Base-by-base conservation (phyloP, 2,797 vertebrate genomes). In the Lithobates pipiens region DNA sequence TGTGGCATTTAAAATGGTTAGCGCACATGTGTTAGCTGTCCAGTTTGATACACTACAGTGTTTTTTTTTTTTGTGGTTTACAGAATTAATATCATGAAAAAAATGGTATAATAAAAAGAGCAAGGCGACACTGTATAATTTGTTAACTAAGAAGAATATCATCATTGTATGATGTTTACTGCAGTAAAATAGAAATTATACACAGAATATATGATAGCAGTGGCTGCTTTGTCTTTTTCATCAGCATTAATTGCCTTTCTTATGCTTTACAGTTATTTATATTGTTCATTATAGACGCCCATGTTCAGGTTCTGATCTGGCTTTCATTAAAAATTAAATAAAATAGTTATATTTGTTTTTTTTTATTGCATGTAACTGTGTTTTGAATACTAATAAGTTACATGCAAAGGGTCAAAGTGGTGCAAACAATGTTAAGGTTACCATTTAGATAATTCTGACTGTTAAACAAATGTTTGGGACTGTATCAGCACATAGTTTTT, bases 341-440 rank as follows among this genome's bases (percentile, higher is more conserved):
- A 85, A 85, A 69, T 79, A 87, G 73, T 71, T 67, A 83, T 77
- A 68, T 74, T 32, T 78, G 29, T 81, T 72, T 81, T 81, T 7
- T 34, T 36, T 36, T 68, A 44, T 25, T 34, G 77, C 21, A 72
- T 34, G 34, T 18, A 0, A 29, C 57, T 81, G 50, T 81, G 79
- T 81, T 25, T 63, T 18, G 10, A 25, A 39, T 81, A 61, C 23
- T 65, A 65, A 54, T 5, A 54, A 5, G 4, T 4, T 54, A 54
- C 5, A 18, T 54, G 3, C 15, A 54, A 54, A 54, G 16, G 16
- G 16, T 54, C 16, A 18, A 54, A 54, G 50, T 54, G 16, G 16
- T 54, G 16, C 15, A 16, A 54, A 54, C 50, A 16, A 54, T 18
- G 16, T 54, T 54, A 54, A 5, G 50, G 5, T 54, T 54, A 54